These are phyloP conservation scores for Sminthurides aquaticus DNA, from an alignment of 2,888 invertebrate genomes.

Conservation along the genomic window DNA sequence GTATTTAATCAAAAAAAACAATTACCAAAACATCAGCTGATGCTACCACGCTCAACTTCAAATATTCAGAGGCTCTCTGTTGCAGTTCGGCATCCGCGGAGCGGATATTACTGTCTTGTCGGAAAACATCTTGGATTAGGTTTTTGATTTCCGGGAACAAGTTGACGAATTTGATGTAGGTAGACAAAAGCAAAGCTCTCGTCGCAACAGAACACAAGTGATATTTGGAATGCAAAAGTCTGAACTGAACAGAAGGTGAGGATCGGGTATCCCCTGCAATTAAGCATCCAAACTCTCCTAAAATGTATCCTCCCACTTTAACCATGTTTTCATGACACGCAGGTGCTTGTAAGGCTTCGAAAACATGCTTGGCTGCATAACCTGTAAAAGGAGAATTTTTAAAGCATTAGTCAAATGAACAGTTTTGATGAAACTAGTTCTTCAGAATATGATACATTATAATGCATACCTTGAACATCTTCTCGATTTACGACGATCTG, in stretches of 20 bases:
- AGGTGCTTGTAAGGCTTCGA: conserved; percentile 96
- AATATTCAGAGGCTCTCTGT: conserved; percentile 94
- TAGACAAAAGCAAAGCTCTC: conserved; percentile 88
- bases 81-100: conserved; percentile 98
- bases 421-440: background rate
- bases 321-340: conserved; percentile 99
- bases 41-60: conserved; percentile 90
- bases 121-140: conserved; percentile 90
- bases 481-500: conserved; percentile 99
- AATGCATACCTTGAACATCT: conserved; percentile 73
- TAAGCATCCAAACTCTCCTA: conserved; percentile 98
- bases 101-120: conserved; percentile 87
- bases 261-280: conserved; percentile 98
- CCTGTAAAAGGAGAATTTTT: conserved; percentile 46
- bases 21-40: conserved; percentile 84
- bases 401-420: background rate
- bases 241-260: conserved; percentile 94
- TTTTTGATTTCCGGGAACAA: conserved; percentile 96
- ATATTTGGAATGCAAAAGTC: conserved; percentile 86
- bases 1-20: too few species aligned
- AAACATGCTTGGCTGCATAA: conserved; percentile 98
- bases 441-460: background rate
- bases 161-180: conserved; percentile 98
- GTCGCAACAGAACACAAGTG: conserved; percentile 72
- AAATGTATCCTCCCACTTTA: conserved; percentile 97